Conservation (phyloP, 2,888 invertebrate genomes). For the Tiliacea aurago region DNA sequence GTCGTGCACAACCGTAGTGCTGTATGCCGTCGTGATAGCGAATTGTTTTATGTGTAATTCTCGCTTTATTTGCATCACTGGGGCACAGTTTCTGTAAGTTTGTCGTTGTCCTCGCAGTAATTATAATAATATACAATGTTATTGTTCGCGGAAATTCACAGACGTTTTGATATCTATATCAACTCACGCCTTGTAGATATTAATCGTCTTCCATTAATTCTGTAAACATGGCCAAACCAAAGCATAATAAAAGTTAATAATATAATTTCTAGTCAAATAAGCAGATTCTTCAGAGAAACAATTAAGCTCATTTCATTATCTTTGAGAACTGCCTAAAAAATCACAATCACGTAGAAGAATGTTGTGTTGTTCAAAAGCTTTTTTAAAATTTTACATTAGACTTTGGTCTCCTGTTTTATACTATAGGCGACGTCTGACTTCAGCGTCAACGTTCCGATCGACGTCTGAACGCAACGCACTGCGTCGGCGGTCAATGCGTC, state of each 20-base stretch:
- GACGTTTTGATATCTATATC: not conserved
- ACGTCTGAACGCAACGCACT: no score
- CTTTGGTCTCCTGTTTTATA: no score
- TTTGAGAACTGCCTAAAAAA: not conserved
- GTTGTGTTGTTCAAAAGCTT: not conserved
- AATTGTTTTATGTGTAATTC: slow-evolving; percentile 60
- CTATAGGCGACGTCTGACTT: no score
- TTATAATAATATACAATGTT: not conserved
- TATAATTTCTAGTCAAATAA: slow-evolving; percentile 14
- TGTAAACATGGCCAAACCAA: not conserved
- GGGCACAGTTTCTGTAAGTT: slow-evolving; percentile 46
- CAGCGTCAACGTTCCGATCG: no score
- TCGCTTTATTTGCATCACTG: slow-evolving; percentile 29
- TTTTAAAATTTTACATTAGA: not conserved
- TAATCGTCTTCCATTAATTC: not conserved
- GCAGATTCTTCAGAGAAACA: not conserved
- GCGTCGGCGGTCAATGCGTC: no score
- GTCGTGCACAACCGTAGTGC: slow-evolving; percentile 65
- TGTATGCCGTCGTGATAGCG: slow-evolving; percentile 70
- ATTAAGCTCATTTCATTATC: not conserved
- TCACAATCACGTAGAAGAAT: not conserved
- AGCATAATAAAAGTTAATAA: slow-evolving; percentile 2
- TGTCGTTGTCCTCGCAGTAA: slow-evolving; percentile 1
- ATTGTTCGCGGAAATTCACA: not conserved
- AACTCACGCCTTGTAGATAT: not conserved